Conservation (phyloP, 2,888 invertebrate species). For the Acronicta leporina region DNA sequence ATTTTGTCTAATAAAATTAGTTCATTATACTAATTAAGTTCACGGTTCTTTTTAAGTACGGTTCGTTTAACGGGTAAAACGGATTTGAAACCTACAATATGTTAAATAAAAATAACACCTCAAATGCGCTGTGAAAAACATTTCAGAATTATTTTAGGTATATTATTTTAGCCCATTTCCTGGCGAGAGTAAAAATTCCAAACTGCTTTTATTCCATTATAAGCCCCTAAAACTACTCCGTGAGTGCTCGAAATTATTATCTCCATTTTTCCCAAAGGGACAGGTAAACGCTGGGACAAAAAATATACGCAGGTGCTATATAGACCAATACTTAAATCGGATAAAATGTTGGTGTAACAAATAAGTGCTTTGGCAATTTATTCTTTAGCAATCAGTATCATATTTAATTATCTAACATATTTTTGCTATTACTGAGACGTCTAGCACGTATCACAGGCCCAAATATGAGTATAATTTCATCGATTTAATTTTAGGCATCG, state of each 20-base stretch:
- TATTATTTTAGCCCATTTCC: conserved; percentile 45
- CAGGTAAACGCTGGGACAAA: conserved; percentile 29
- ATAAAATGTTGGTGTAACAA: too few relatives aligned
- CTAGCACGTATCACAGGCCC: too few relatives aligned
- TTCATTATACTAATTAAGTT: too few relatives aligned
- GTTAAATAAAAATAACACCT: conserved; percentile 5
- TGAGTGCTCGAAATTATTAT: conserved; percentile 47
- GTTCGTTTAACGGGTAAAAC: too few relatives aligned
- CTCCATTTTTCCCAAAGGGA: conserved; percentile 35
- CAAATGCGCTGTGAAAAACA: conserved; percentile 23
- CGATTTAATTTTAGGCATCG: too few relatives aligned
- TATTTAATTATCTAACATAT: too few relatives aligned
- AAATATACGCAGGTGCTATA: conserved; percentile 9
- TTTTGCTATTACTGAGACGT: too few relatives aligned
- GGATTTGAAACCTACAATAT: background rate
- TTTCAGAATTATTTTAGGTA: conserved; percentile 30
- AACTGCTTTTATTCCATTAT: conserved; percentile 53
- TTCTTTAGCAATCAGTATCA: too few relatives aligned
- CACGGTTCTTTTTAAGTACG: too few relatives aligned
- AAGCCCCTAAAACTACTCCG: conserved; percentile 51
- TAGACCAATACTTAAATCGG: conserved; percentile 1
- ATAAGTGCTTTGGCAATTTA: background rate
- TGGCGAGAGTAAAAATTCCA: conserved; percentile 23
- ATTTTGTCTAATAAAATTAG: too few relatives aligned
- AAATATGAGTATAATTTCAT: too few relatives aligned